These are phyloP conservation scores for Masticophis lateralis DNA, from an alignment of 2,797 vertebrate genomes.

Conservation along the genomic window DNA sequence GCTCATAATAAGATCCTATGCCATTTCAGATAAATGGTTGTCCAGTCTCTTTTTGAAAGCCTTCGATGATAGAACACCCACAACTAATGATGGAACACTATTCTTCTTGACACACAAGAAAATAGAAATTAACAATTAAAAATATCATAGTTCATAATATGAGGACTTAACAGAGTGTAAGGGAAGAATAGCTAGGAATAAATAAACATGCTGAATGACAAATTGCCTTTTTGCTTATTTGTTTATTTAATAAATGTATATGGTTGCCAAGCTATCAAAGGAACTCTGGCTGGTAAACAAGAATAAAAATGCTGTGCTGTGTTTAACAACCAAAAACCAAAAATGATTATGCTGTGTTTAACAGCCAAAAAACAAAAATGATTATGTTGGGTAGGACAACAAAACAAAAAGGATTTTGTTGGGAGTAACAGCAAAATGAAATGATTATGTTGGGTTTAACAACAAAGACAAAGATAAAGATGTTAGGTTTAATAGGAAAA, in stretches of 20 bases:
- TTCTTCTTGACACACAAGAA: background rate
- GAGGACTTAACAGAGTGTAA: background rate
- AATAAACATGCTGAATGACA: constrained; percentile 12
- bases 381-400: too few species aligned
- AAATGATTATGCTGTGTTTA: too few species aligned
- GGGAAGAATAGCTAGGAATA: constrained; percentile 3
- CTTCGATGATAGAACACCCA: background rate
- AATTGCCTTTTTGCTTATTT: background rate
- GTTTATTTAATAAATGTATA: background rate
- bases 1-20: background rate
- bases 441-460: too few species aligned
- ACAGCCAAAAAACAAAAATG: too few species aligned
- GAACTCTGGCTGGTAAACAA: background rate
- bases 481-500: too few species aligned
- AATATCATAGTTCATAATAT: background rate
- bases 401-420: too few species aligned
- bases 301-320: background rate
- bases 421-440: too few species aligned
- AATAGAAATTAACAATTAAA: background rate
- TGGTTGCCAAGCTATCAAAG: background rate
- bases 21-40: background rate
- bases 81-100: background rate
- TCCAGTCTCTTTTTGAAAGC: background rate
- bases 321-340: too few species aligned
- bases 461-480: too few species aligned